phyloP scores from a whole-genome alignment of 1,140 invertebrate genomes.

The Drosophila pallidifrons region DNA sequence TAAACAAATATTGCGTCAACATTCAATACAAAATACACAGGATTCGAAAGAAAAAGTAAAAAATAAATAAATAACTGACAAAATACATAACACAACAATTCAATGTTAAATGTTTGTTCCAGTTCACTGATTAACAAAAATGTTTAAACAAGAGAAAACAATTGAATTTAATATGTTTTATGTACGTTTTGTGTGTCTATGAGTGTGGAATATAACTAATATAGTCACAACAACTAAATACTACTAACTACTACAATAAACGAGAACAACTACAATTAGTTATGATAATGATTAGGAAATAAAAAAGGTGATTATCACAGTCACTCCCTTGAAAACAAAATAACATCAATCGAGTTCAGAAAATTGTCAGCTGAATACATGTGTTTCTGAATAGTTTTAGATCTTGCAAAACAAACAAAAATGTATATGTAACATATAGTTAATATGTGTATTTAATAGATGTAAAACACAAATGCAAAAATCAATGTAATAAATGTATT shows the following conservation, averaged over 20 bases:
- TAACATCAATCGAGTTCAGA: background rate
- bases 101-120: constrained; percentile 48
- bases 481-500: constrained; percentile 10
- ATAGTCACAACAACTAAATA: background rate
- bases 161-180: constrained; percentile 18
- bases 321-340: too few species aligned
- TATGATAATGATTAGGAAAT: background rate
- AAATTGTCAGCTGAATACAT: background rate
- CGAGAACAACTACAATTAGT: background rate
- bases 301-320: too few species aligned
- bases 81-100: constrained; percentile 4
- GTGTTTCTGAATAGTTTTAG: too few species aligned
- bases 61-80: background rate
- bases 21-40: background rate
- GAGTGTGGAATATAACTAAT: constrained; percentile 16
- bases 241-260: background rate
- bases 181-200: constrained; percentile 25
- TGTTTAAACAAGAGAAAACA: constrained; percentile 7
- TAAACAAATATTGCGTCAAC: background rate
- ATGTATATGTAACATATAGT: background rate
- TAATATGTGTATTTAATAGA: constrained; percentile 4
- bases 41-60: background rate
- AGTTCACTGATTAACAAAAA: constrained; percentile 28
- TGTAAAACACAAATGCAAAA: background rate
- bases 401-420: background rate